Percentiles rank a stretch among this genome's conserved stretches.
These are phyloP conservation scores for Eilema caniola DNA, from an alignment of 2,888 invertebrate genomes.

Conservation along the genomic window DNA sequence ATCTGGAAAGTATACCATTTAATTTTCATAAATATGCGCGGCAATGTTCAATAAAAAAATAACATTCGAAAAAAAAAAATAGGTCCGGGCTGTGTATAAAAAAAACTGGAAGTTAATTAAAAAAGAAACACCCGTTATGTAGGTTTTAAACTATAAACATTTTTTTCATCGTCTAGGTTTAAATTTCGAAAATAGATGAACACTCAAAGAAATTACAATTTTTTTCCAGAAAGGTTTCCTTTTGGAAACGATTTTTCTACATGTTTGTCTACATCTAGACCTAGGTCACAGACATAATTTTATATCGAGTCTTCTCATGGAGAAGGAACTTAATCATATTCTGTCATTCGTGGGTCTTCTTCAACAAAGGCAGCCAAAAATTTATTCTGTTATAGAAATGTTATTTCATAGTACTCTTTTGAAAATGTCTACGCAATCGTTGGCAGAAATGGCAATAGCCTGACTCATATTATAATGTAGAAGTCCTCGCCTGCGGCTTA, in stretches of 20 bases:
- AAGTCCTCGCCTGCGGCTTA: constrained; percentile 1
- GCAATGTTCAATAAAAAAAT: not conserved
- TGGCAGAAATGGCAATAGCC: not conserved
- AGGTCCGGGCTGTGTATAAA: too few relatives aligned
- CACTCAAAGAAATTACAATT: not conserved
- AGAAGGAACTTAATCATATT: too few relatives aligned
- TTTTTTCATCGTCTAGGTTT: too few relatives aligned
- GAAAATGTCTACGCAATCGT: not conserved
- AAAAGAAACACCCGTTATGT: too few relatives aligned
- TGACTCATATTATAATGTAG: not conserved
- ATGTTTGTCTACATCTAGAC: too few relatives aligned
- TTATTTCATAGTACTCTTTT: not conserved
- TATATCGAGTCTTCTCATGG: not conserved
- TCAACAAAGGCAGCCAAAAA: not conserved
- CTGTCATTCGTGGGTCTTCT: too few relatives aligned
- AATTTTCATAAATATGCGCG: not conserved
- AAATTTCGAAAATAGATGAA: not conserved
- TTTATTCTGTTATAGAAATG: not conserved
- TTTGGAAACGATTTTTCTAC: too few relatives aligned
- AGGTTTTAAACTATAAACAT: too few relatives aligned
- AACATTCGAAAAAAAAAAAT: too few relatives aligned
- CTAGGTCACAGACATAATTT: not conserved
- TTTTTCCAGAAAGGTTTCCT: too few relatives aligned
- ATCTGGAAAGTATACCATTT: not conserved
- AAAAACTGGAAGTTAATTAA: too few relatives aligned